Evolutionary conservation across 2,113 vertebrate genomes (phyloP), one percentile per base, ranked within the genome.

Genomic region (Labrus mixtus): DNA sequence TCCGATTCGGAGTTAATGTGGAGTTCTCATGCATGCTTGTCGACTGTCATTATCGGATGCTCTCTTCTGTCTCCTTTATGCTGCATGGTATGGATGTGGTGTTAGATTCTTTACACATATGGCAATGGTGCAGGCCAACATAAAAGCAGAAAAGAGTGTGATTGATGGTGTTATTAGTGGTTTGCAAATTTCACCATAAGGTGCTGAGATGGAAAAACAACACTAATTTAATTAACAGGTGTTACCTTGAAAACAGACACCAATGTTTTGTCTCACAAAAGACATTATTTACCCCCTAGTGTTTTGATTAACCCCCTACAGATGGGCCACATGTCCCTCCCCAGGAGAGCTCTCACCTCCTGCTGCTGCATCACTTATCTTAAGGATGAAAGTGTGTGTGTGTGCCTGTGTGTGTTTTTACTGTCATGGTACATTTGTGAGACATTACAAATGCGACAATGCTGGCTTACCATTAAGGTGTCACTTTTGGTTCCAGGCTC

Each of bases 281-380:
- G 33, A 53, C 15, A 15, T 4, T n/a, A 43, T 58, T 41, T 54
- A 25, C 63, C 48, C 66, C 55, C 29, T 2, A 1, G 37, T 53
- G 29, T 19, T 68, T 25, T 36, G 37, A 33, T 62, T 58, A 10
- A 60, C 72, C 59, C 67, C 65, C 65, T 53, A 25, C 25, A 23
- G 71, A 8, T 43, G 19, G 33, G 48, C 71, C 84, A 83, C 60
- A 69, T 78, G 70, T 69, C 66, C 13, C 56, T 23, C 59, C 55
- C 33, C 39, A 1, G 37, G 53, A 23, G 82, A 75, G 45, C 51
- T 64, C 37, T 78, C 37, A 68, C 65, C 51, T 63, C 81, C 46
- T 62, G 77, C 60, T 62, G 73, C 53, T 46, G 33, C 33, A 1
- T 19, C 23, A 8, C 12, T 62, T 65, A 59, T 64, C 82, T 73